phyloP scores from a whole-genome alignment of 1,140 invertebrate genomes.

The Notospermus geniculatus region DNA sequence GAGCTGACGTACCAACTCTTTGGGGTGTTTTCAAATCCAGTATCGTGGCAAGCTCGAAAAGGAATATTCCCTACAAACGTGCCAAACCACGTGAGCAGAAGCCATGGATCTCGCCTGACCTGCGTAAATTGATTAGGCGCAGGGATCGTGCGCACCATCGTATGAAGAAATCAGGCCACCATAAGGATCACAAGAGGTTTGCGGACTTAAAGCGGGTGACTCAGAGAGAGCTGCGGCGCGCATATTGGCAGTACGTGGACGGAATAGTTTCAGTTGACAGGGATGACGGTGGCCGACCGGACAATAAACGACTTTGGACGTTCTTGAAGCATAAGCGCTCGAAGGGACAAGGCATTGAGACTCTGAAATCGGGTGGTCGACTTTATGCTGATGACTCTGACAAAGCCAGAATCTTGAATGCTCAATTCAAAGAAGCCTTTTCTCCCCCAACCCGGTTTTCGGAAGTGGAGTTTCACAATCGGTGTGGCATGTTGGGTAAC shows the following conservation, averaged over 20 bases:
- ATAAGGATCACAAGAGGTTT: background rate
- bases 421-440: background rate
- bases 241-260: background rate
- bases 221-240: background rate
- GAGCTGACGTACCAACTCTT: background rate
- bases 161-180: background rate
- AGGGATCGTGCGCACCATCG: background rate
- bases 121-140: background rate
- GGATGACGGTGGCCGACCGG: background rate
- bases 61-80: background rate
- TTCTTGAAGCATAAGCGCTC: background rate
- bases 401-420: background rate
- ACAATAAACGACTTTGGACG: background rate
- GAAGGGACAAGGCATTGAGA: background rate
- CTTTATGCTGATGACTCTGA: background rate
- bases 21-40: background rate
- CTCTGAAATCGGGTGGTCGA: background rate
- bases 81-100: background rate
- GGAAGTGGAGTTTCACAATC: no score
- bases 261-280: background rate
- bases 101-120: background rate
- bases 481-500: no score
- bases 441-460: no score
- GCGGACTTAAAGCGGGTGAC: background rate
- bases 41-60: background rate